These are phyloP conservation scores for Palaemon carinicauda DNA, from an alignment of 1,140 invertebrate species.

Conservation along the genomic window DNA sequence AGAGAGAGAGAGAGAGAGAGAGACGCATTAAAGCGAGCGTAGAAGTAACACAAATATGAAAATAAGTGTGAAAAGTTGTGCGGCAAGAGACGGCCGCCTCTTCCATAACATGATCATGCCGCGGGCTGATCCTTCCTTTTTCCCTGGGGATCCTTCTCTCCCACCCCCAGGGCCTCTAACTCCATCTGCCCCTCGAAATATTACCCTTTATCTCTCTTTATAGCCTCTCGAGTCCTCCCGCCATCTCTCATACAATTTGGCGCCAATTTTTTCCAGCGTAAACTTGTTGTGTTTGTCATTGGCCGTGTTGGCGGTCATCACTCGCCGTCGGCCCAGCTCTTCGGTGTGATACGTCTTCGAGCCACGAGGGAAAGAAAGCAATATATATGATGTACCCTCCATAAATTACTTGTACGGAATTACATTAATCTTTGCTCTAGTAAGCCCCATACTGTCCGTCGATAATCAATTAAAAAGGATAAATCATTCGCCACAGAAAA, in stretches of 20 bases:
- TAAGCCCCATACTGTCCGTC: not conserved
- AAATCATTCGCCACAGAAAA: not conserved
- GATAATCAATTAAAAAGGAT: not conserved
- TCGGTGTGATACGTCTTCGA: constrained; percentile 27
- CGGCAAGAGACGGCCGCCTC: constrained; percentile 16
- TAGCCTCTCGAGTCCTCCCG: constrained; percentile 42
- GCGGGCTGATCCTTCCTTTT: constrained; percentile 21
- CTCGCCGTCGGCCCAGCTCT: constrained; percentile 25
- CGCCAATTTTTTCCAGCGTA: constrained; percentile 49
- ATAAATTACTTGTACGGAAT: constrained; percentile 28
- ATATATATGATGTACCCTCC: not conserved
- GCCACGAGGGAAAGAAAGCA: constrained; percentile 21
- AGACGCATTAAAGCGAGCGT: not conserved
- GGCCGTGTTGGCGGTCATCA: constrained; percentile 50
- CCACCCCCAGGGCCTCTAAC: constrained; percentile 14
- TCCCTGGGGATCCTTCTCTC: constrained; percentile 17
- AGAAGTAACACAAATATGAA: constrained; percentile 29
- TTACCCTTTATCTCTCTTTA: constrained; percentile 47
- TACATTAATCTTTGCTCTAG: constrained; percentile 37
- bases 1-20: too few relatives aligned
- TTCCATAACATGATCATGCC: constrained; percentile 48
- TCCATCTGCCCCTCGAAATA: constrained; percentile 45
- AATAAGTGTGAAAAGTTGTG: constrained; percentile 34
- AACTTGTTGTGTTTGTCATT: constrained; percentile 56
- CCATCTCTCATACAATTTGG: constrained; percentile 55